These are phyloP conservation scores for Amiota minor DNA, from an alignment of 2,888 invertebrate species.

Conservation along the genomic window DNA sequence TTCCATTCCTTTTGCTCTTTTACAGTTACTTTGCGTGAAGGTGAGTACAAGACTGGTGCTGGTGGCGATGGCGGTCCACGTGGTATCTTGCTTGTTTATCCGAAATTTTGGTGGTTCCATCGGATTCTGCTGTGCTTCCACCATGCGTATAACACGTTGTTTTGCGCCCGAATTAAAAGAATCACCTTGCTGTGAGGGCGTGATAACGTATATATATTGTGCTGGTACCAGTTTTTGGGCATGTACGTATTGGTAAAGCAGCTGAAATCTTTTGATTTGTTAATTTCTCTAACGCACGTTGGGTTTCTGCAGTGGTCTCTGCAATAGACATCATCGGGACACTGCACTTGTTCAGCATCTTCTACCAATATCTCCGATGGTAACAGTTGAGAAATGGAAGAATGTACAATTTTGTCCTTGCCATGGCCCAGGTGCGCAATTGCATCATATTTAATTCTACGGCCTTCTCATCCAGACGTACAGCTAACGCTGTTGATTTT, in stretches of 20 bases:
- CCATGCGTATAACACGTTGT: slow-evolving; percentile 96
- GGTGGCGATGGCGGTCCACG: slow-evolving; percentile 99
- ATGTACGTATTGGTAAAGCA: slow-evolving; percentile 95
- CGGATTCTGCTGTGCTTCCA: slow-evolving; percentile 95
- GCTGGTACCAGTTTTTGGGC: slow-evolving; percentile 95
- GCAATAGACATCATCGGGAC: slow-evolving; percentile 89
- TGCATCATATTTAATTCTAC: slow-evolving; percentile 95
- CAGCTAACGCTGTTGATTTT: slow-evolving; percentile 88
- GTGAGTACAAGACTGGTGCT: slow-evolving; percentile 98
- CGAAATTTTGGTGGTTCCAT: slow-evolving; percentile 99
- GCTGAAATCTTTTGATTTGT: slow-evolving; percentile 94
- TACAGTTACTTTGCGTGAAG: slow-evolving; percentile 96
- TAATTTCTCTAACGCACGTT: slow-evolving; percentile 89
- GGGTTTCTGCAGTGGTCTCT: slow-evolving; percentile 92
- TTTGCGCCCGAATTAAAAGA: slow-evolving; percentile 97
- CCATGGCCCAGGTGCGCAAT: slow-evolving; percentile 95
- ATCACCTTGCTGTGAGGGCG: slow-evolving; percentile 96
- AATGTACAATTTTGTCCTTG: slow-evolving; percentile 97
- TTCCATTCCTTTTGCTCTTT: slow-evolving; percentile 99
- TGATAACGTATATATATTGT: slow-evolving; percentile 97
- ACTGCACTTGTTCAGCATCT: slow-evolving; percentile 91
- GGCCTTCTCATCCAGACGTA: slow-evolving; percentile 94
- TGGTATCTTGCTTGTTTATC: slow-evolving; percentile 99
- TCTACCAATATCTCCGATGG: slow-evolving; percentile 92
- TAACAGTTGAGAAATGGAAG: slow-evolving; percentile 92